These are phyloP conservation scores for Coracias cyanogaster DNA, from an alignment of 2,797 vertebrate species.

Conservation along the genomic window DNA sequence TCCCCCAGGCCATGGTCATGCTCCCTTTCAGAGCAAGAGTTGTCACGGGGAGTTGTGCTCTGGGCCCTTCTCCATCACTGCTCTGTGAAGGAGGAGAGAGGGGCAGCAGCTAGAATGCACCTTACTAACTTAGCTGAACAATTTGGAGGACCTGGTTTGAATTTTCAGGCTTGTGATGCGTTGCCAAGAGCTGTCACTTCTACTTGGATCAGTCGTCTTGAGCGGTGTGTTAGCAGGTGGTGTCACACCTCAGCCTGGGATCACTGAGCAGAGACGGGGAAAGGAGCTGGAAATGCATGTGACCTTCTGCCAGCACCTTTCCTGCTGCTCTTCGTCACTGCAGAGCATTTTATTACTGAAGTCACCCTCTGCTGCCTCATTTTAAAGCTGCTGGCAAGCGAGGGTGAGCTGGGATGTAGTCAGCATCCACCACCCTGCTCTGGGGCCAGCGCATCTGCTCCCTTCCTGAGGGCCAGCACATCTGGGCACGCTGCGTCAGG, in stretches of 20 bases:
- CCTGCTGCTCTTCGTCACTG: not conserved
- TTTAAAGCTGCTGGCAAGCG: not conserved
- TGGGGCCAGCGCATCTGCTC: not conserved
- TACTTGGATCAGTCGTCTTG: not conserved
- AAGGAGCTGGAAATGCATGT: not conserved
- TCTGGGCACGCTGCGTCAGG: not conserved
- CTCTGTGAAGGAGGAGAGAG: not conserved
- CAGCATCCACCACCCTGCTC: not conserved
- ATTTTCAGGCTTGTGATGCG: not conserved
- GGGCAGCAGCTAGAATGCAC: not conserved
- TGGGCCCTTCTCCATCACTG: not conserved
- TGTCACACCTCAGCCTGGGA: slow-evolving; percentile 33
- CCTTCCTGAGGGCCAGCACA: not conserved
- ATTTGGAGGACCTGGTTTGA: slow-evolving; percentile 11
- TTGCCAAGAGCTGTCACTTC: slow-evolving; percentile 42
- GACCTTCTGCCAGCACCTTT: not conserved
- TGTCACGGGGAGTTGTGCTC: not conserved
- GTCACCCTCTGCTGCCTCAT: not conserved
- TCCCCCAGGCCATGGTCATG: accelerated
- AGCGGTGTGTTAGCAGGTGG: not conserved
- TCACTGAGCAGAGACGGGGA: not conserved
- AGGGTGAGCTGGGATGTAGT: not conserved
- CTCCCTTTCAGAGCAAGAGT: not conserved
- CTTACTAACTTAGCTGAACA: not conserved
- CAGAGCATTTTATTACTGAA: not conserved